phyloP scores from a whole-genome alignment of 2,113 vertebrate genomes.

The Hiodon tergisus region DNA sequence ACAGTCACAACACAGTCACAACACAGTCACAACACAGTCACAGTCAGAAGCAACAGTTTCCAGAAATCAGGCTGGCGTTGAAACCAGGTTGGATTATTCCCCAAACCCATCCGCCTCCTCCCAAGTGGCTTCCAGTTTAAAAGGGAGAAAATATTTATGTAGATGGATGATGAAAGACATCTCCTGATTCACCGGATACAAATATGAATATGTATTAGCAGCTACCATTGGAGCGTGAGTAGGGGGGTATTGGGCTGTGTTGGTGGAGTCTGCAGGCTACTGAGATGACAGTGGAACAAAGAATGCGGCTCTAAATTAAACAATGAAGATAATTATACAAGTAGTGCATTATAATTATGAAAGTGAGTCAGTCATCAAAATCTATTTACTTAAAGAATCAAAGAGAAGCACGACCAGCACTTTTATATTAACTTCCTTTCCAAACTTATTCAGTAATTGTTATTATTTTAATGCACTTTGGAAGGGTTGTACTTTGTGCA shows the following conservation, averaged over 20 bases:
- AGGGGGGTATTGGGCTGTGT: too few relatives aligned
- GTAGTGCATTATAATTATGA: conserved; percentile 48
- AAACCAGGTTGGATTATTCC: conserved; percentile 28
- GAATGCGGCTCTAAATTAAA: conserved; percentile 54
- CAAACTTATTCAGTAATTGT: conserved; percentile 5
- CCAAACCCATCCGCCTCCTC: neutral
- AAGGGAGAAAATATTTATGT: conserved; percentile 46
- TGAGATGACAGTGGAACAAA: conserved; percentile 43
- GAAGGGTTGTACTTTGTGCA: conserved; percentile 8
- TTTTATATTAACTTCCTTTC: conserved; percentile 30
- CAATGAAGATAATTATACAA: conserved; percentile 58
- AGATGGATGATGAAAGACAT: conserved; percentile 20
- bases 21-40: neutral
- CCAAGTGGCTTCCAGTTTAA: conserved; percentile 30
- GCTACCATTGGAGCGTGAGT: conserved; percentile 2
- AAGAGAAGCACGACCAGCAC: conserved; percentile 30
- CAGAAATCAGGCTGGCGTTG: conserved; percentile 28
- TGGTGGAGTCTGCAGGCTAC: conserved; percentile 36
- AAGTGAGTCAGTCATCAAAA: conserved; percentile 52
- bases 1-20: conserved; percentile 9
- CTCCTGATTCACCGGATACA: conserved; percentile 30
- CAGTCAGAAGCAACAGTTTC: conserved; percentile 10
- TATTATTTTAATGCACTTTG: conserved; percentile 1
- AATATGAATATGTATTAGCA: conserved; percentile 44
- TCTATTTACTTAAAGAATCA: conserved; percentile 47